Conservation (phyloP, 1,140 invertebrate genomes). For the Drosophila varians region DNA sequence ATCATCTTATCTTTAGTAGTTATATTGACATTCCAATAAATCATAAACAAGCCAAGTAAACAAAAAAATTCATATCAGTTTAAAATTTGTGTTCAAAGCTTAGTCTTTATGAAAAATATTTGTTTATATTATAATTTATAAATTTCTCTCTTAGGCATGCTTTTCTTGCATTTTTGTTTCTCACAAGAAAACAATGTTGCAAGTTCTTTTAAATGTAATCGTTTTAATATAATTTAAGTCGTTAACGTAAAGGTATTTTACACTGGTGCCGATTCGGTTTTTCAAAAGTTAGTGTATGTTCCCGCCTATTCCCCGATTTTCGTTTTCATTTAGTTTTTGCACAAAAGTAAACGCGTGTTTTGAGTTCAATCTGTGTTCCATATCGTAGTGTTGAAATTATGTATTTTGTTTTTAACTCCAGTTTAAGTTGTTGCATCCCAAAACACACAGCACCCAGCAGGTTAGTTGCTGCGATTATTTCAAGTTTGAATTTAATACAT, state of each 20-base stretch:
- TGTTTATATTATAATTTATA: background rate
- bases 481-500: conserved; percentile 1
- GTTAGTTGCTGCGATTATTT: conserved; percentile 27
- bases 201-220: background rate
- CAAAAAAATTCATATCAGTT: background rate
- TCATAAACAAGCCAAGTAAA: background rate
- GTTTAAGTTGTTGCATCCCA: conserved; percentile 28
- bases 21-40: background rate
- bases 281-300: background rate
- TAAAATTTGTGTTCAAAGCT: no score
- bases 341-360: conserved; percentile 18
- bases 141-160: background rate
- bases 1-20: background rate
- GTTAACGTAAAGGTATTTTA: conserved; percentile 4
- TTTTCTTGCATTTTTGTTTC: no score
- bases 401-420: conserved; percentile 35
- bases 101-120: background rate
- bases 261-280: background rate
- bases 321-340: background rate
- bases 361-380: conserved; percentile 14
- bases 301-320: background rate
- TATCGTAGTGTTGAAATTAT: conserved; percentile 19
- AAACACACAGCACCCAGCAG: conserved; percentile 23
- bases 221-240: no score
- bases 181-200: no score